Evolutionary conservation across 2,797 vertebrate species (phyloP), one percentile per base, ranked within the genome.

Genomic region (Pitangus sulphuratus): DNA sequence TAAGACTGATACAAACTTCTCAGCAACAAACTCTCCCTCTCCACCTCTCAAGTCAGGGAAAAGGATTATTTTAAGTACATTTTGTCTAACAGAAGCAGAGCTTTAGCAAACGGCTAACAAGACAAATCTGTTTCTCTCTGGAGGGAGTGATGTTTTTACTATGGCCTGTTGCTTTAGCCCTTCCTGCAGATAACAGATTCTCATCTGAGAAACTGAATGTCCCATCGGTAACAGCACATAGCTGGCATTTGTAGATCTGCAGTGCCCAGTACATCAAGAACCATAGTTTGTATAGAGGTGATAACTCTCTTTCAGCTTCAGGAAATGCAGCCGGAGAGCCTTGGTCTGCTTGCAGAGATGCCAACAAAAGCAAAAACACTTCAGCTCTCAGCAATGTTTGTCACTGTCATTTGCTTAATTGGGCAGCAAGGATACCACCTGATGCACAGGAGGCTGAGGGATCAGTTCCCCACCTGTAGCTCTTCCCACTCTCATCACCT

Each of bases 21-120:
- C 40, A 60, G 33, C 25, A 48, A 30, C 50, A 51, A 40, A 40
- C 64, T 8, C 1, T 42, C 16, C 37, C 22, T 20, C n/a, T 66
- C 17, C 21, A 28, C 22, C 30, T 84, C 76, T 82, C 20, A 84
- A 33, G 20, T 64, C n/a, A 51, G 24, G 26, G 16, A 40, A 31
- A 7, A 22, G 4, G 10, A 2, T 87, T 68, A 21, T 42, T 86
- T 68, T 40, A 61, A 56, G 25, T 35, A 44, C 25, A 12, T 76
- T 77, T 57, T 1, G 1, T 47, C 19, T 35, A 54, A 60, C 9
- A 82, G 47, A 64, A 21, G 44, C 31, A 62, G 51, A 85, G 17
- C 44, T 6, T 0, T 60, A 66, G 44, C 12, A 85, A 90, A 47
- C 24, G 20, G 28, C 28, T 69, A 31, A 30, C 0, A 0, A 79